A percentile compares a stretch with the other conserved stretches of the same genome.
phyloP scores from a whole-genome alignment of 2,113 vertebrate genomes.

The Gracilinanus agilis region DNA sequence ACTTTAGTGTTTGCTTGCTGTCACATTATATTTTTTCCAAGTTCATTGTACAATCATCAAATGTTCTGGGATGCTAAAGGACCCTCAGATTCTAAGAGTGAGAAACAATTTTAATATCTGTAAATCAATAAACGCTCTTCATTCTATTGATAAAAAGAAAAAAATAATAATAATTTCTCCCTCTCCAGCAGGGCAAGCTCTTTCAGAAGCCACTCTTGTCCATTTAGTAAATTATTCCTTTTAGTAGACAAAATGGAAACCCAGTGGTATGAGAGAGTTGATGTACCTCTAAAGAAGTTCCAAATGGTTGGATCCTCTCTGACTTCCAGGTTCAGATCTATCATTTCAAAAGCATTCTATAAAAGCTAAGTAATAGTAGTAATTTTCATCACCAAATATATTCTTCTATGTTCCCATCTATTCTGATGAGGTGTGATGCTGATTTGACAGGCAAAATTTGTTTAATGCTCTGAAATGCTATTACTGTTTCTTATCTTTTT shows the following conservation, averaged over 20 bases:
- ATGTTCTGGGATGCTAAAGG: neutral
- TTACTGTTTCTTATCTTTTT: conserved; percentile 22
- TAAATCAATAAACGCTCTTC: conserved; percentile 4
- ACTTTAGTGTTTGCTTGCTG: conserved; percentile 57
- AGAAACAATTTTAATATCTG: neutral
- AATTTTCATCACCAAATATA: conserved; percentile 29
- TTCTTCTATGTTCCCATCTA: conserved; percentile 2
- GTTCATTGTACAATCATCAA: neutral
- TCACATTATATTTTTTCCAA: conserved; percentile 46
- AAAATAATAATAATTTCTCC: conserved; percentile 13
- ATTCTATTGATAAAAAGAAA: conserved; percentile 38
- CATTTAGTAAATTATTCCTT: conserved; percentile 9
- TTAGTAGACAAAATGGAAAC: conserved; percentile 29
- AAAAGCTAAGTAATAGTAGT: conserved; percentile 23
- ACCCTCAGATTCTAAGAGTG: neutral
- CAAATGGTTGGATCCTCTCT: neutral
- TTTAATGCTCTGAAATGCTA: neutral
- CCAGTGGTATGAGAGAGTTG: neutral
- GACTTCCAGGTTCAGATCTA: neutral
- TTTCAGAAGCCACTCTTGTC: neutral
- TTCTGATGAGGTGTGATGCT: neutral
- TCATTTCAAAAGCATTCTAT: neutral
- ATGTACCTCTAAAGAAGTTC: neutral
- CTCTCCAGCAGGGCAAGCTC: neutral
- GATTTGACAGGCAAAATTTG: neutral